phyloP scores from a whole-genome alignment of 1,140 invertebrate species.

The Caenorhabditis inopinata region DNA sequence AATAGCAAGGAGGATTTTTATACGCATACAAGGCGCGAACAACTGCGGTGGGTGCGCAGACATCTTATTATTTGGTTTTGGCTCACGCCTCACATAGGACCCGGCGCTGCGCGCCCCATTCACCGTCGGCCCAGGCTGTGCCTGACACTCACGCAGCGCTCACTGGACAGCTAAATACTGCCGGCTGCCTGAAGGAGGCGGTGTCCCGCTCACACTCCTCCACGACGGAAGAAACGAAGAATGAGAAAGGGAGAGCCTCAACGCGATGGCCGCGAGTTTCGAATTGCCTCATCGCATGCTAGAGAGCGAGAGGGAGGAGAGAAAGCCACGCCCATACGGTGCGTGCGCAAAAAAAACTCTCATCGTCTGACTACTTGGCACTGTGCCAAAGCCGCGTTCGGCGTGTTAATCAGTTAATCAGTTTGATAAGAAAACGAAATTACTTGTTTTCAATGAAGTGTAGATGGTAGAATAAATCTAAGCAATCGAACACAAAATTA shows the following conservation, averaged over 20 bases:
- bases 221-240: constrained; percentile 15
- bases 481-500: no score
- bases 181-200: constrained; percentile 18
- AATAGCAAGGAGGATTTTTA: no score
- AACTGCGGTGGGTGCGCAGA: neutral
- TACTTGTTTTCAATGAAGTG: no score
- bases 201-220: constrained; percentile 22
- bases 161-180: constrained; percentile 7
- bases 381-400: neutral
- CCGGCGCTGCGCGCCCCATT: constrained; percentile 16
- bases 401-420: no score
- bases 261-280: constrained; percentile 16
- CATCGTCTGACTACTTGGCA: neutral
- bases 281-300: neutral
- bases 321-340: neutral
- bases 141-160: constrained; percentile 18
- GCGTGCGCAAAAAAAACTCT: neutral
- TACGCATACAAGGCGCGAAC: neutral
- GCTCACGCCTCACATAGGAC: neutral
- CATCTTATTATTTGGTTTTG: neutral
- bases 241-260: constrained; percentile 15
- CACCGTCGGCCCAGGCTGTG: constrained; percentile 21
- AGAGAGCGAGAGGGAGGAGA: neutral
- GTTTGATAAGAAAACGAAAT: neutral
- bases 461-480: no score